A percentile compares a stretch with the other conserved stretches of the same genome.
Conservation (phyloP, 2,797 vertebrate species). For the Karalla daura region DNA sequence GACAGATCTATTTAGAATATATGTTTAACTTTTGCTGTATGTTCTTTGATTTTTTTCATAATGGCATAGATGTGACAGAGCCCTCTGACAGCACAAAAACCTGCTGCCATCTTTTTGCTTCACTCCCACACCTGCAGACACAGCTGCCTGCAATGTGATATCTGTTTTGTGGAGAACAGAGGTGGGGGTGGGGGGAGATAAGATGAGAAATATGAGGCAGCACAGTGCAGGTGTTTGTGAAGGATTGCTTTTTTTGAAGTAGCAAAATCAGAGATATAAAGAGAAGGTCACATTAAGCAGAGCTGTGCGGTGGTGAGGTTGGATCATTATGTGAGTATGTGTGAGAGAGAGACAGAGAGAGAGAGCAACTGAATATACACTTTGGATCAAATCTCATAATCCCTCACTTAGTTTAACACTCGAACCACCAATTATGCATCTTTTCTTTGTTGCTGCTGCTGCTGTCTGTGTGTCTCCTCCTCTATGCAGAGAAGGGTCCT, state of each 20-base stretch:
- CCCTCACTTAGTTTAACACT: no score
- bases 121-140: constrained; percentile 51
- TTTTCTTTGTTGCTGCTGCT: no score
- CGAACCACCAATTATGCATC: no score
- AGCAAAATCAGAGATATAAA: neutral
- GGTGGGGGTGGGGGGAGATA: neutral
- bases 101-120: constrained; percentile 38
- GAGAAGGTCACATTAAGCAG: neutral
- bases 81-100: constrained; percentile 57
- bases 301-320: no score
- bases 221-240: constrained; percentile 9
- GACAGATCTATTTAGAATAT: constrained; percentile 38
- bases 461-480: no score
- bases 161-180: constrained; percentile 13
- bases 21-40: neutral
- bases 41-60: constrained; percentile 36
- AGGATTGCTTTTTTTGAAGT: neutral
- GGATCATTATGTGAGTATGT: neutral
- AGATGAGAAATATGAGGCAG: neutral
- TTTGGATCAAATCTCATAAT: no score
- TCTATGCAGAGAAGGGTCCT: no score
- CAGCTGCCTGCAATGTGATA: constrained; percentile 37
- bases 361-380: no score
- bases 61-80: constrained; percentile 45
- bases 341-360: no score